phyloP scores from a whole-genome alignment of 2,113 vertebrate genomes.

The Sciurus niger region DNA sequence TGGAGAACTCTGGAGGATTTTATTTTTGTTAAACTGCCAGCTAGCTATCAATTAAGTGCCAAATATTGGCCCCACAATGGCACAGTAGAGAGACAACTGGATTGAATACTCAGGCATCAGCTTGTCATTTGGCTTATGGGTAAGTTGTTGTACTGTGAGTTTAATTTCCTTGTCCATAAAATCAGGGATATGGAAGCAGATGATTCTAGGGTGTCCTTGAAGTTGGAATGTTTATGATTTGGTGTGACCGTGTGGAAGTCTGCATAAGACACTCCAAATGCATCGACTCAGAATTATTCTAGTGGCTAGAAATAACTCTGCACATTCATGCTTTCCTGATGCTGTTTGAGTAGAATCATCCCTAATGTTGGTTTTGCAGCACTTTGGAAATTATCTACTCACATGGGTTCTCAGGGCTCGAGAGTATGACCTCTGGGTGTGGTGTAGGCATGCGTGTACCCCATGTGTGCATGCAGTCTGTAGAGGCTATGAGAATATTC shows the following conservation, averaged over 20 bases:
- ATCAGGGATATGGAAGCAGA: slow-evolving; percentile 8
- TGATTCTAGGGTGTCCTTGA: slow-evolving; percentile 34
- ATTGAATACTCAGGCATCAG: not conserved
- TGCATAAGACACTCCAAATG: slow-evolving; percentile 14
- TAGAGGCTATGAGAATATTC: not conserved
- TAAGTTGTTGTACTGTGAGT: not conserved
- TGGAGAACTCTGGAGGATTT: slow-evolving; percentile 51
- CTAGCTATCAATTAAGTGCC: slow-evolving; percentile 52
- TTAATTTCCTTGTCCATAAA: slow-evolving; percentile 51
- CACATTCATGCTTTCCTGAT: not conserved
- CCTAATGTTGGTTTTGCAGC: not conserved
- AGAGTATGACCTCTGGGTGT: not conserved
- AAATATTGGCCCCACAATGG: slow-evolving; percentile 59
- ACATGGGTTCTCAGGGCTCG: slow-evolving; percentile 16
- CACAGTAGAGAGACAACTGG: not conserved
- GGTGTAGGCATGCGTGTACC: not conserved
- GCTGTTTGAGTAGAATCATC: not conserved
- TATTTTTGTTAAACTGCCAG: slow-evolving; percentile 51
- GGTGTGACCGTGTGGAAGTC: slow-evolving; percentile 21
- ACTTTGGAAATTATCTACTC: slow-evolving; percentile 54
- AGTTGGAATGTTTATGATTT: slow-evolving; percentile 34
- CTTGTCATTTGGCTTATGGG: not conserved
- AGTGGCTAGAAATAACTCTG: slow-evolving; percentile 39
- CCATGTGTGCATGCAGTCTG: not conserved
- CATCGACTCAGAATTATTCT: slow-evolving; percentile 16